These are phyloP conservation scores for Erythrolamprus reginae DNA, from an alignment of 2,113 vertebrate species.

Conservation along the genomic window DNA sequence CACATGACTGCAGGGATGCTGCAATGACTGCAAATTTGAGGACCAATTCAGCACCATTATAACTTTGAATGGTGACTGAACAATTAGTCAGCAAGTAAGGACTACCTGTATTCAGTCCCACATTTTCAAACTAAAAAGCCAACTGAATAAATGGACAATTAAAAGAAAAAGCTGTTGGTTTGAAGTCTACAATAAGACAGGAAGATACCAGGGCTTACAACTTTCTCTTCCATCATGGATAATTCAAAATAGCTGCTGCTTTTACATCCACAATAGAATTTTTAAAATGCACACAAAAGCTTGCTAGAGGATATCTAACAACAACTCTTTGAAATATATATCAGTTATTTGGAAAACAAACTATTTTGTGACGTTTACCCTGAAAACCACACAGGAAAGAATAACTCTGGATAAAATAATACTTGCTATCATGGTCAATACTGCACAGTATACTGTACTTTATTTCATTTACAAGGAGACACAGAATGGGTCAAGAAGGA, in stretches of 20 bases:
- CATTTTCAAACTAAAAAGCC: background rate
- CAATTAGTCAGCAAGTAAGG: background rate
- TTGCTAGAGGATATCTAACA: background rate
- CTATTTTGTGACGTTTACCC: constrained; percentile 9
- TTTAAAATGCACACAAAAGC: background rate
- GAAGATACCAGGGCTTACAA: background rate
- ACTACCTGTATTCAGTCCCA: background rate
- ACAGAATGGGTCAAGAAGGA: constrained; percentile 39
- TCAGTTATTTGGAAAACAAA: constrained; percentile 12
- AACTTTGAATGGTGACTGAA: background rate
- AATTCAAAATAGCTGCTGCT: background rate
- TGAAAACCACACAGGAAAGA: constrained; percentile 30
- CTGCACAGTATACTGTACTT: constrained; percentile 37
- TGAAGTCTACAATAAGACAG: background rate
- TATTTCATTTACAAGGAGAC: constrained; percentile 49
- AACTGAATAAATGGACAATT: background rate
- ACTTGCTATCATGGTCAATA: constrained; percentile 24
- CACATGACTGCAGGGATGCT: background rate
- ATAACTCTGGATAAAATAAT: constrained; percentile 26
- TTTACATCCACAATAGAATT: background rate
- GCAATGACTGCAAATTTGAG: background rate
- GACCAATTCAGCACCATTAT: background rate
- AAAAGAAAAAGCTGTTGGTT: background rate
- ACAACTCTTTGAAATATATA: background rate
- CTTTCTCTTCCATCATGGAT: background rate